A percentile compares a stretch with the other conserved stretches of the same genome.
These are phyloP conservation scores for Dromiciops gliroides DNA, from an alignment of 2,113 vertebrate genomes.

Conservation along the genomic window DNA sequence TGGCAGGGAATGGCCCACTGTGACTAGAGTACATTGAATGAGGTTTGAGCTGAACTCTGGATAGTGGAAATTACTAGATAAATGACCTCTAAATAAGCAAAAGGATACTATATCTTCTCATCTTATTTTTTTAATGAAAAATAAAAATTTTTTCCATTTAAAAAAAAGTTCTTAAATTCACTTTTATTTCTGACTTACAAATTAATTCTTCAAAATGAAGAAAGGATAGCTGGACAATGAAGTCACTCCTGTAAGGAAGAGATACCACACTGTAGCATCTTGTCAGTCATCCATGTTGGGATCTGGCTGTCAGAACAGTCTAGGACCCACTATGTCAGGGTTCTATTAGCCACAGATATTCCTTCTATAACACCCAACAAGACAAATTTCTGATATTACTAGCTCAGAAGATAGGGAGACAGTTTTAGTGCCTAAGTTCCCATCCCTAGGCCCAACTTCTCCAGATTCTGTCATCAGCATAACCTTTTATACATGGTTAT, in stretches of 20 bases:
- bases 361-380: conserved; percentile 48
- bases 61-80: neutral
- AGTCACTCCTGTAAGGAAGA: conserved; percentile 33
- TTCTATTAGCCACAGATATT: conserved; percentile 28
- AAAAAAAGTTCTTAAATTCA: neutral
- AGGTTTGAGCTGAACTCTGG: neutral
- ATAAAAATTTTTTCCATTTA: neutral
- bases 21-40: neutral
- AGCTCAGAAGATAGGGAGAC: neutral
- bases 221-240: neutral
- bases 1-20: neutral
- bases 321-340: conserved; percentile 17
- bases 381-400: neutral
- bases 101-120: neutral
- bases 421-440: neutral
- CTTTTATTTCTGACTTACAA: conserved; percentile 39
- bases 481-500: neutral
- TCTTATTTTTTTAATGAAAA: neutral
- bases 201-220: conserved; percentile 49
- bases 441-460: neutral
- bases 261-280: conserved; percentile 3
- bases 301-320: conserved; percentile 49
- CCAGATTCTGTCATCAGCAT: neutral
- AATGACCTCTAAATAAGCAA: neutral
- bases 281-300: conserved; percentile 30